These are phyloP conservation scores for Drosophila ironensis DNA, from an alignment of 1,140 invertebrate genomes.

Conservation along the genomic window DNA sequence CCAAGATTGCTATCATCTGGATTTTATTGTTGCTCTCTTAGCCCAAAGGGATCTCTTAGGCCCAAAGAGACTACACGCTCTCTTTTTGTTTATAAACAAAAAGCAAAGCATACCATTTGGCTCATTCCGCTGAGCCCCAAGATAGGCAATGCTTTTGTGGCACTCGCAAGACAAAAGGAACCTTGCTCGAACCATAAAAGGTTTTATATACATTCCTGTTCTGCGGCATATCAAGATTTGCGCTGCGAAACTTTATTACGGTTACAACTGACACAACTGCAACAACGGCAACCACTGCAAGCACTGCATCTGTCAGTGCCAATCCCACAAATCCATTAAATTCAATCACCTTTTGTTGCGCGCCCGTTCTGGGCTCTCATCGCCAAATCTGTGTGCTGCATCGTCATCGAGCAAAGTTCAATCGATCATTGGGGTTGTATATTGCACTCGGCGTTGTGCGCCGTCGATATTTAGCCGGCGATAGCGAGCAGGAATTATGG, in stretches of 20 bases:
- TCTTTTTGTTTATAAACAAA: not conserved
- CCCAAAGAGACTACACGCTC: not conserved
- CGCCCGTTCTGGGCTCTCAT: conserved; percentile 29
- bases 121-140: conserved; percentile 24
- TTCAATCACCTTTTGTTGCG: conserved; percentile 69
- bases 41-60: not conserved
- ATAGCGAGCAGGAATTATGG: conserved; percentile 74
- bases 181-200: conserved; percentile 16
- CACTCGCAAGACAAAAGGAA: conserved; percentile 2
- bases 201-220: conserved; percentile 20
- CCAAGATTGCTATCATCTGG: not conserved
- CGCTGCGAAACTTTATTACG: conserved; percentile 32
- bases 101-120: conserved; percentile 31
- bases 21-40: conserved; percentile 7
- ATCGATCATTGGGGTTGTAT: conserved; percentile 62
- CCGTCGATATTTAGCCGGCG: conserved; percentile 72
- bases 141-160: conserved; percentile 29
- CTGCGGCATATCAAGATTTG: conserved; percentile 12
- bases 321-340: conserved; percentile 52
- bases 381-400: conserved; percentile 34
- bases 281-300: no score
- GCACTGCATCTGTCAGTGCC: conserved; percentile 7
- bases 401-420: conserved; percentile 67
- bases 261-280: no score
- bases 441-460: not conserved